Evolutionary conservation across 2,797 vertebrate genomes (phyloP).

Genomic region (Platyrinchus mystaceus): DNA sequence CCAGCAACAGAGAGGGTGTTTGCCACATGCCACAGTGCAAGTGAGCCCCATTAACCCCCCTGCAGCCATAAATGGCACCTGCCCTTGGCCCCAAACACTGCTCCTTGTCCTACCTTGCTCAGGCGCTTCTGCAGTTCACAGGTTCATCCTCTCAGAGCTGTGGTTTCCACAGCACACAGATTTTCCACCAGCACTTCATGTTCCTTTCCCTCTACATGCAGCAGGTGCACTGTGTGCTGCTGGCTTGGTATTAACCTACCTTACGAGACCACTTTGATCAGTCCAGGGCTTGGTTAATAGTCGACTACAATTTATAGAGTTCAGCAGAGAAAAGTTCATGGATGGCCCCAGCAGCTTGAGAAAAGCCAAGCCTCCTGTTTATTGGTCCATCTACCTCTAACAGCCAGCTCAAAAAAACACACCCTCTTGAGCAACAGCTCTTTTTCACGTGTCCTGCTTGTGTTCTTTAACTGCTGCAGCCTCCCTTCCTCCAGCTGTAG

Average conservation of each 20-base stretch:
- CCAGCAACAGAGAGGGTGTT: background rate
- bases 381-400: background rate
- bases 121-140: rapidly evolving
- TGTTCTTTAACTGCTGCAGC: background rate
- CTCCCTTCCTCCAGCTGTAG: background rate
- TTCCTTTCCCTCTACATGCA: rapidly evolving
- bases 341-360: background rate
- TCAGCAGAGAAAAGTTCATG: constrained; percentile 35
- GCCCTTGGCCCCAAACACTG: rapidly evolving
- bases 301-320: background rate
- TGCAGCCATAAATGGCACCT: rapidly evolving
- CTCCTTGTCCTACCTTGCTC: background rate
- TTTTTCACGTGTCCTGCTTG: background rate
- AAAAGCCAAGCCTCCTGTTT: background rate
- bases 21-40: background rate
- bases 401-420: background rate
- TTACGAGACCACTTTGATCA: background rate
- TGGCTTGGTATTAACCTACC: background rate
- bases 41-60: rapidly evolving
- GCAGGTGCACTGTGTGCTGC: background rate
- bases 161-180: rapidly evolving
- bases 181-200: rapidly evolving
- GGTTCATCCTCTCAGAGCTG: background rate
- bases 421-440: background rate
- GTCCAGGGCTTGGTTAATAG: background rate